Conservation (phyloP, 2,113 vertebrate species). For the Lycaon pictus region DNA sequence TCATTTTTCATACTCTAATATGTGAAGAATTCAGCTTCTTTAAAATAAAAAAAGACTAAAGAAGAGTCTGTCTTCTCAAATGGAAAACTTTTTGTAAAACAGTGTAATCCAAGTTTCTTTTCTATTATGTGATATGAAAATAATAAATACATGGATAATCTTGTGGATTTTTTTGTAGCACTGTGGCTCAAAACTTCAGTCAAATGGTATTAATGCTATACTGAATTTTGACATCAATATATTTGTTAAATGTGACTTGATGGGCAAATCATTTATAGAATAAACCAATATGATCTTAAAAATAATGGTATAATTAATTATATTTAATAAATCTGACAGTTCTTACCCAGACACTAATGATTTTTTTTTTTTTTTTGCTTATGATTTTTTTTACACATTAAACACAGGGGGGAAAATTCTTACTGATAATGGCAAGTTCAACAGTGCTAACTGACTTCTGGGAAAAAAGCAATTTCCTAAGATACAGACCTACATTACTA, state of each 20-base stretch:
- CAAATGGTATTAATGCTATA: slow-evolving; percentile 48
- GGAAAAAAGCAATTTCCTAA: slow-evolving; percentile 58
- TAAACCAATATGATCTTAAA: not conserved
- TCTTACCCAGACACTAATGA: not conserved
- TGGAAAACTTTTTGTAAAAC: not conserved
- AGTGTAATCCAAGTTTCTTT: slow-evolving; percentile 10
- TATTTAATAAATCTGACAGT: not conserved
- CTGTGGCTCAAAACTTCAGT: slow-evolving; percentile 58
- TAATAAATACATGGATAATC: slow-evolving; percentile 71
- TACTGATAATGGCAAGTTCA: slow-evolving; percentile 60
- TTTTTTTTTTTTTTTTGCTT: slow-evolving; percentile 17
- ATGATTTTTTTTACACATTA: not conserved
- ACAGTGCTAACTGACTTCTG: not conserved
- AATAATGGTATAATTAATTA: slow-evolving; percentile 15
- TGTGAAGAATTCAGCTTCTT: not conserved
- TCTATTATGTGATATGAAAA: not conserved
- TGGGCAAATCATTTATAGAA: not conserved
- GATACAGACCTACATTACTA: slow-evolving; percentile 28
- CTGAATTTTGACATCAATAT: not conserved
- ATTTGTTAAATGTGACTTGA: slow-evolving; percentile 28
- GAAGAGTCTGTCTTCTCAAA: not conserved
- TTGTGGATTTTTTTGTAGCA: slow-evolving; percentile 5
- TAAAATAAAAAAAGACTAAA: not conserved
- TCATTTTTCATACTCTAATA: not conserved
- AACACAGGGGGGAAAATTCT: not conserved